These are phyloP conservation scores for Sphaerophoria rueppellii DNA, from an alignment of 2,888 invertebrate species.

Conservation along the genomic window DNA sequence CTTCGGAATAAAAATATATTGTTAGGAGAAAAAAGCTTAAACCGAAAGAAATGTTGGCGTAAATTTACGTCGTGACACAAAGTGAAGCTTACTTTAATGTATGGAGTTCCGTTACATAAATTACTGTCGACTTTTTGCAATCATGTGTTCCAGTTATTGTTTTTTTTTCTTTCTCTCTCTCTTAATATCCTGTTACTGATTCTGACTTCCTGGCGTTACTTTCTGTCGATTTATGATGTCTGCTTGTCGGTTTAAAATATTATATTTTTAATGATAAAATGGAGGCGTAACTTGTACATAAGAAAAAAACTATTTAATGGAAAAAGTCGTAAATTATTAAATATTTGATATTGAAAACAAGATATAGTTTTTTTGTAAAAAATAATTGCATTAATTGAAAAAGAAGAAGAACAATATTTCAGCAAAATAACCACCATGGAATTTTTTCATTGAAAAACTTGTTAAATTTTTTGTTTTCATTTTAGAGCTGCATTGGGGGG, in stretches of 20 bases:
- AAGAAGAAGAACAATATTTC: too few relatives aligned
- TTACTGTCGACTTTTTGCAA: conserved; percentile 24
- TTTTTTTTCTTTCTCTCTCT: conserved; percentile 7
- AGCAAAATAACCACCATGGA: too few relatives aligned
- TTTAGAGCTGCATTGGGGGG: conserved; percentile 81
- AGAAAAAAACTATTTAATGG: not conserved
- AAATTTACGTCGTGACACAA: not conserved
- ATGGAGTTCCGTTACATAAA: conserved; percentile 33
- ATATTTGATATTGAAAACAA: too few relatives aligned
- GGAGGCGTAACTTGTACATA: not conserved
- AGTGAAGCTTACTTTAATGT: conserved; percentile 1
- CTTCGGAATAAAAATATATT: not conserved
- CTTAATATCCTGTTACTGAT: conserved; percentile 32
- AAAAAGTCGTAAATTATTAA: too few relatives aligned
- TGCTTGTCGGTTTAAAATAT: not conserved
- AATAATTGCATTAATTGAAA: too few relatives aligned
- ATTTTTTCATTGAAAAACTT: not conserved
- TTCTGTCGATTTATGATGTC: conserved; percentile 49
- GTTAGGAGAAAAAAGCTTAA: not conserved
- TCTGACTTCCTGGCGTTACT: conserved; percentile 55
- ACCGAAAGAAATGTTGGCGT: not conserved
- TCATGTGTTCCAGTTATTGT: not conserved
- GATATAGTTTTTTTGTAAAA: too few relatives aligned
- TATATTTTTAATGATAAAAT: conserved; percentile 26
- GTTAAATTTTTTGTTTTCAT: conserved; percentile 48